phyloP scores from a whole-genome alignment of 2,797 vertebrate species.

The Macrochelys suwanniensis region DNA sequence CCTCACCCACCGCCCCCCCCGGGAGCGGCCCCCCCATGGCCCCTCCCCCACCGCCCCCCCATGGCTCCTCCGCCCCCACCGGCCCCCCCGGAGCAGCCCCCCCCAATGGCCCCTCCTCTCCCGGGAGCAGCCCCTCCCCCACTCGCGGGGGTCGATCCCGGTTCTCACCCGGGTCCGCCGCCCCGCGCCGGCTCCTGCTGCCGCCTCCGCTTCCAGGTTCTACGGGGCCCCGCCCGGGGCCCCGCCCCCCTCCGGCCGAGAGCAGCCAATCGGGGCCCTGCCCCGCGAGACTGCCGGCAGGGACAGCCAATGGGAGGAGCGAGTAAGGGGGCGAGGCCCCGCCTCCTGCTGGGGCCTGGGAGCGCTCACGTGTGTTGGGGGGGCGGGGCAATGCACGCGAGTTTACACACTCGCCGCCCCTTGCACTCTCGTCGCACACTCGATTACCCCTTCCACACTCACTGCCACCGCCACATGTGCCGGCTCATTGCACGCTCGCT shows the following conservation, averaged over 20 bases:
- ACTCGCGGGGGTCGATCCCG: not conserved
- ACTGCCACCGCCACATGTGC: no score
- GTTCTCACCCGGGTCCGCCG: slow-evolving; percentile 75
- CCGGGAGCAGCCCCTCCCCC: slow-evolving; percentile 68
- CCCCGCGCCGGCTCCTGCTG: slow-evolving; percentile 67
- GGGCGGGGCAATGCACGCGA: no score
- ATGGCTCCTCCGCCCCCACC: slow-evolving; percentile 63
- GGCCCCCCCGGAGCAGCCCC: no score
- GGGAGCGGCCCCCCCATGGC: slow-evolving; percentile 11
- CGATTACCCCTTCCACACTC: no score
- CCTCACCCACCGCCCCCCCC: slow-evolving; percentile 57
- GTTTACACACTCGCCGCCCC: no score
- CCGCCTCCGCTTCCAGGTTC: slow-evolving; percentile 84
- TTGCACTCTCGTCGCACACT: no score
- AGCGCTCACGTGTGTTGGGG: not conserved
- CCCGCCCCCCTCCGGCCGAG: not conserved
- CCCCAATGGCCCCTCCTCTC: not conserved
- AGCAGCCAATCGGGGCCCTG: not conserved
- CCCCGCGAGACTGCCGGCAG: not conserved
- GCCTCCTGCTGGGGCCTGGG: not conserved
- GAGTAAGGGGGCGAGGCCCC: not conserved
- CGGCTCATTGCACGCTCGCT: no score
- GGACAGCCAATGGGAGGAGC: not conserved
- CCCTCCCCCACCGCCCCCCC: not conserved
- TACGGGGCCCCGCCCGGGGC: slow-evolving; percentile 74